Conservation (phyloP, 2,113 vertebrate species). For the Scomber japonicus region DNA sequence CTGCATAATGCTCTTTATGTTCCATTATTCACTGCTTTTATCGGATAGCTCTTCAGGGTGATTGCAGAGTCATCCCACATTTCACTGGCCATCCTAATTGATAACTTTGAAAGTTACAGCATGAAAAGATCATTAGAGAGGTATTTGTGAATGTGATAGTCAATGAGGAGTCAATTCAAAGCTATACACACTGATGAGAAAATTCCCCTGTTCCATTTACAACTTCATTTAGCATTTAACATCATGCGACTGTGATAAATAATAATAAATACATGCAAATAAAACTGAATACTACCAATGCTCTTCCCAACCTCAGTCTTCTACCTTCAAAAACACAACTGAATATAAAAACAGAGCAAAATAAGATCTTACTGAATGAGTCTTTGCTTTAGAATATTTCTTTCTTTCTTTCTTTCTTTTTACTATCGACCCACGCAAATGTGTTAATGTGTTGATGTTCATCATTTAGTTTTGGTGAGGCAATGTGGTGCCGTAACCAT, state of each 20-base stretch:
- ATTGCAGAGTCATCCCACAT: not conserved
- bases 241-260: not conserved
- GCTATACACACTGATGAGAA: not conserved
- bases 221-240: too few species aligned
- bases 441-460: slow-evolving; percentile 34
- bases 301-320: not conserved
- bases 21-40: not conserved
- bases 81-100: too few species aligned
- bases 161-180: not conserved
- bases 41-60: not conserved
- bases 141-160: not conserved
- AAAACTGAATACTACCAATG: not conserved
- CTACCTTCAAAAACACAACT: slow-evolving; percentile 9
- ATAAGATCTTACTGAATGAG: slow-evolving; percentile 28
- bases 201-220: too few species aligned
- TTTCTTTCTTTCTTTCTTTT: too few species aligned
- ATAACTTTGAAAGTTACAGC: not conserved
- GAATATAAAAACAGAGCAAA: not conserved
- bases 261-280: not conserved
- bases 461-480: slow-evolving; percentile 32
- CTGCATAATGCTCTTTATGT: not conserved
- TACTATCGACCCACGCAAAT: not conserved
- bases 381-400: not conserved
- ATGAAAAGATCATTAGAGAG: slow-evolving; percentile 3
- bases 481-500: slow-evolving; percentile 44